These are phyloP conservation scores for Nixonia krombeini DNA, from an alignment of 1,140 invertebrate species.

Conservation along the genomic window DNA sequence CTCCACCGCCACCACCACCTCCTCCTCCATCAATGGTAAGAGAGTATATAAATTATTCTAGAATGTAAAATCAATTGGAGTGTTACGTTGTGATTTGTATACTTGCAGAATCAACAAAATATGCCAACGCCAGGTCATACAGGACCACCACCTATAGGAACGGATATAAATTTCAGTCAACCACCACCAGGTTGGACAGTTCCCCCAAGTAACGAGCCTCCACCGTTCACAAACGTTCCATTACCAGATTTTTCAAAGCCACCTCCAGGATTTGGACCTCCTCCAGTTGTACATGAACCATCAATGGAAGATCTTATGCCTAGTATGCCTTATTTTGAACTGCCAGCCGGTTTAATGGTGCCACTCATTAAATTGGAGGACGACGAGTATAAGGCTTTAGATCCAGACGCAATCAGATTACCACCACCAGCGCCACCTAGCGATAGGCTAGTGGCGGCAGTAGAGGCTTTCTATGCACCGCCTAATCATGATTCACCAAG, in stretches of 20 bases:
- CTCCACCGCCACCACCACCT: conserved; percentile 57
- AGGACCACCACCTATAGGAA: conserved; percentile 49
- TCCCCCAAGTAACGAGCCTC: conserved; percentile 54
- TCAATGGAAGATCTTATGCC: conserved; percentile 85
- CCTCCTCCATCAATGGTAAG: conserved; percentile 57
- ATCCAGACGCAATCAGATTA: conserved; percentile 90
- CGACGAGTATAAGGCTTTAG: conserved; percentile 88
- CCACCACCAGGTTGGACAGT: conserved; percentile 72
- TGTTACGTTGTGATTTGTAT: background rate
- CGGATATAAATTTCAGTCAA: conserved; percentile 73
- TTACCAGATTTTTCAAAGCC: conserved; percentile 88
- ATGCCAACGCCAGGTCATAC: conserved; percentile 51
- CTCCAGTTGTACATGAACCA: conserved; percentile 68
- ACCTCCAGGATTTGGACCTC: conserved; percentile 82
- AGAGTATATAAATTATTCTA: too few species aligned
- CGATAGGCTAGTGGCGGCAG: conserved; percentile 90
- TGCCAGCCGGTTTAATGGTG: conserved; percentile 96
- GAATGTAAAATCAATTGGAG: too few species aligned
- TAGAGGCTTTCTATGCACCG: conserved; percentile 95
- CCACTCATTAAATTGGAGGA: conserved; percentile 95
- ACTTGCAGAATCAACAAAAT: conserved; percentile 42
- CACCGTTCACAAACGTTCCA: conserved; percentile 68
- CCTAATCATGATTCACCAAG: conserved; percentile 94
- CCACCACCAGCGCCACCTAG: conserved; percentile 94
- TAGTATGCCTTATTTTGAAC: conserved; percentile 94